phyloP scores from a whole-genome alignment of 2,888 invertebrate genomes.

The Empis stercorea region DNA sequence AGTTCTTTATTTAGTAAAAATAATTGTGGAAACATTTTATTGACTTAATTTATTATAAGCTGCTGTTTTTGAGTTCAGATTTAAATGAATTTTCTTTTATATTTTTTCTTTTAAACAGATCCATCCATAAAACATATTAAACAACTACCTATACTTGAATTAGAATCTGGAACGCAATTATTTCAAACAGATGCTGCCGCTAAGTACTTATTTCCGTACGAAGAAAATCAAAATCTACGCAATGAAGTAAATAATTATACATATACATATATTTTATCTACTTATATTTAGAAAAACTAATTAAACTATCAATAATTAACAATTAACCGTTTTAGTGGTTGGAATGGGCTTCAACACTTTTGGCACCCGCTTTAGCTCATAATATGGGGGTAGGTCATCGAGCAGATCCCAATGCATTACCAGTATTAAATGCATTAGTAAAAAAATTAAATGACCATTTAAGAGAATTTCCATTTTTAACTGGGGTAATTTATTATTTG shows the following conservation, averaged over 20 bases:
- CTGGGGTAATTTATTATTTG: constrained; percentile 45
- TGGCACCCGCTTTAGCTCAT: constrained; percentile 44
- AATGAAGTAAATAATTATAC: constrained; percentile 33
- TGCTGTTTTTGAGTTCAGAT: no score
- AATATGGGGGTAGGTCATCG: constrained; percentile 39
- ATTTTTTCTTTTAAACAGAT: constrained; percentile 36
- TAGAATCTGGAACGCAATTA: constrained; percentile 46
- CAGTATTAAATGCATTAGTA: constrained; percentile 42
- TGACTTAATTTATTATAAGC: no score
- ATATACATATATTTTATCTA: no score
- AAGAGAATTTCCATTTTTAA: constrained; percentile 41
- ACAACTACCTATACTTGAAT: constrained; percentile 51
- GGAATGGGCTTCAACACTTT: constrained; percentile 51
- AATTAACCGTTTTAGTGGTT: constrained; percentile 39
- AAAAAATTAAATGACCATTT: constrained; percentile 44
- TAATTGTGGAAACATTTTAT: no score
- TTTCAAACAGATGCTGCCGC: constrained; percentile 62
- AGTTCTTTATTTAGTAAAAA: no score
- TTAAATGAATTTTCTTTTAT: neutral
- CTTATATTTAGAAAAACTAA: no score
- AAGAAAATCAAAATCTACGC: constrained; percentile 27
- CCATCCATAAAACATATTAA: constrained; percentile 40
- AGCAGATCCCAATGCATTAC: constrained; percentile 43
- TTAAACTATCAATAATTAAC: constrained; percentile 9
- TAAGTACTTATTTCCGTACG: constrained; percentile 47